Conservation (phyloP, 2,888 invertebrate species). For the Saturnia pavonia region DNA sequence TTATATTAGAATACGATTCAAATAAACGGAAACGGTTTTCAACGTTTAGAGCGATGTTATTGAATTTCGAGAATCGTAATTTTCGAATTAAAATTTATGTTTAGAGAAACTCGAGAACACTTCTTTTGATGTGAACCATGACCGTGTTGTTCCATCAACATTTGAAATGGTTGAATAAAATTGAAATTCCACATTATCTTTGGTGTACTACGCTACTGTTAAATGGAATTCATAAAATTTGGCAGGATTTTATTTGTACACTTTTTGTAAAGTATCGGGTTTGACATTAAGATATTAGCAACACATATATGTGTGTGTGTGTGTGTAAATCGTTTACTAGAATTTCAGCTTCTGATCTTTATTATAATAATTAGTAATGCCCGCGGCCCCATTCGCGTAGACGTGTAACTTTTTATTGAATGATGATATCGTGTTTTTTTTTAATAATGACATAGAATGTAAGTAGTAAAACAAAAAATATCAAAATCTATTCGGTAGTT, state of each 20-base stretch:
- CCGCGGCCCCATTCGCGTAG: no score
- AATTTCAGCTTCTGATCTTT: not conserved
- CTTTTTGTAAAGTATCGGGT: not conserved
- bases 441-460: no score
- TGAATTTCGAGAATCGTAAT: conserved; percentile 54
- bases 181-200: conserved; percentile 29
- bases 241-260: not conserved
- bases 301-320: not conserved
- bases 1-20: conserved; percentile 48
- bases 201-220: conserved; percentile 28
- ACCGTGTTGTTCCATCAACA: conserved; percentile 30
- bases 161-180: conserved; percentile 28
- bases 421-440: no score
- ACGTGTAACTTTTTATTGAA: no score
- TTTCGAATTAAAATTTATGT: conserved; percentile 49
- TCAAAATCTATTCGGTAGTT: no score
- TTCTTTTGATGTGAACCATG: conserved; percentile 39
- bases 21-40: conserved; percentile 58
- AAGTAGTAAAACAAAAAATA: no score
- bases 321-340: not conserved
- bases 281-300: not conserved
- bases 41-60: conserved; percentile 57
- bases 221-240: conserved; percentile 26
- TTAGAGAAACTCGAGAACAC: conserved; percentile 42
- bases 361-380: not conserved